Conservation (phyloP, 1,140 invertebrate species). For the Anastrepha ludens region DNA sequence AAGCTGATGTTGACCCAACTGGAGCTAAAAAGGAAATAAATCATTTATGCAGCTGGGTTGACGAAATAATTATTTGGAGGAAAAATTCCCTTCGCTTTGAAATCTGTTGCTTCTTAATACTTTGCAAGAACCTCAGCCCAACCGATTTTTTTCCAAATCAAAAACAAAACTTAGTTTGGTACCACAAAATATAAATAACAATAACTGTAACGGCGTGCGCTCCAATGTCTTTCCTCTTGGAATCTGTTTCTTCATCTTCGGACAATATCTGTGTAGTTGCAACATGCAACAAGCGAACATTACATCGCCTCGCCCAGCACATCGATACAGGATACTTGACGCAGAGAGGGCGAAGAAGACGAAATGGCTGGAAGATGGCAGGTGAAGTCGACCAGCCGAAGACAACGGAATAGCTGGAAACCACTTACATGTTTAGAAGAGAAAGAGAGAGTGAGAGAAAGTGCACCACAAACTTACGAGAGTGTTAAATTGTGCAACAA, state of each 20-base stretch:
- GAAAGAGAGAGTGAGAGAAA: not conserved
- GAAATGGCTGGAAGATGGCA: not conserved
- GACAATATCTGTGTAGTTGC: not conserved
- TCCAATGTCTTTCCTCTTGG: not conserved
- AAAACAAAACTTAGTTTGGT: too few relatives aligned
- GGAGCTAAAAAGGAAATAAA: too few relatives aligned
- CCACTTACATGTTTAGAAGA: not conserved
- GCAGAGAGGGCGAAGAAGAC: not conserved
- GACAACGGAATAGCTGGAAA: not conserved
- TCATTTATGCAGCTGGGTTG: too few relatives aligned
- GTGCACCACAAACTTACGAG: conserved; percentile 69
- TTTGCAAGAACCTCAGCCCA: too few relatives aligned
- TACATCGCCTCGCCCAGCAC: not conserved
- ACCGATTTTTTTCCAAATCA: too few relatives aligned
- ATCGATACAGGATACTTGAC: conserved; percentile 10
- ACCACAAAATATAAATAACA: not conserved
- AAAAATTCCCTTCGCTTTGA: too few relatives aligned
- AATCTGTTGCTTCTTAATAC: too few relatives aligned
- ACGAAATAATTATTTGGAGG: too few relatives aligned
- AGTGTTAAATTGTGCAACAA: conserved; percentile 58
- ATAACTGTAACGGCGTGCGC: not conserved
- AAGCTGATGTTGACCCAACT: too few relatives aligned
- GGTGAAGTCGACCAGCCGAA: not conserved
- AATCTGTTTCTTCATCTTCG: conserved; percentile 1
- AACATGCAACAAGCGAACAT: conserved; percentile 15